Base-by-base conservation (phyloP, 2,797 vertebrate species). In the Caiman crocodilus region DNA sequence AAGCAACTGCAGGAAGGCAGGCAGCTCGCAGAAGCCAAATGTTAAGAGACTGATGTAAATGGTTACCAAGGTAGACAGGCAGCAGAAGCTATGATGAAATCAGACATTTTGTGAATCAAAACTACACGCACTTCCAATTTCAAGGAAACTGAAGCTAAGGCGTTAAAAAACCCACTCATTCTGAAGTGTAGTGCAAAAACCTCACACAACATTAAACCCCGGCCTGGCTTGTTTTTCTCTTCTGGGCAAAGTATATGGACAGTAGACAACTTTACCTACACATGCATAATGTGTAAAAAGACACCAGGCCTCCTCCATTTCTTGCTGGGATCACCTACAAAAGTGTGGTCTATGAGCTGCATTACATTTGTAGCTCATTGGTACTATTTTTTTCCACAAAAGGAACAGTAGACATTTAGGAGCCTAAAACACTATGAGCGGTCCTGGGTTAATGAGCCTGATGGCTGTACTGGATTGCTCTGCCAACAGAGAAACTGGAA, bases 401-500 rank as follows among this genome's bases (percentile, higher is more conserved):
- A 50, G n/a, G 88, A 60, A 0, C 11, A n/a, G 23, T 69, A 7
- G 0, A 2, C 14, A 2, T 84, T 93, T 17, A 80, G 74, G 55
- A 92, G 76, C 82, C 17, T 4, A 56, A 50, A 60, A 73, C 83
- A 90, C 21, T 23, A 2, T 0, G 76, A n/a, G 35, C 57, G 67
- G 50, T 76, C 76, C 21, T 3, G 26, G 25, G 32, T 57, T 82
- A 35, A 4, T 35, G 67, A 71, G 32, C 32, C 73, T 67, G 63
- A 79, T 26, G 23, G 65, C 23, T 88, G 55, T 69, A 84, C 76
- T 79, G 86, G 16, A 87, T 55, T 90, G 91, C 42, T 59, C 71
- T 63, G 65, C 55, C 84, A 85, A 71, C 8, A 67, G 83, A 78
- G 3, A 92, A 87, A 35, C 28, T 1, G 1, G 14, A 32, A 85